Conservation (phyloP, 2,113 vertebrate genomes). For the Deroptyus accipitrinus region DNA sequence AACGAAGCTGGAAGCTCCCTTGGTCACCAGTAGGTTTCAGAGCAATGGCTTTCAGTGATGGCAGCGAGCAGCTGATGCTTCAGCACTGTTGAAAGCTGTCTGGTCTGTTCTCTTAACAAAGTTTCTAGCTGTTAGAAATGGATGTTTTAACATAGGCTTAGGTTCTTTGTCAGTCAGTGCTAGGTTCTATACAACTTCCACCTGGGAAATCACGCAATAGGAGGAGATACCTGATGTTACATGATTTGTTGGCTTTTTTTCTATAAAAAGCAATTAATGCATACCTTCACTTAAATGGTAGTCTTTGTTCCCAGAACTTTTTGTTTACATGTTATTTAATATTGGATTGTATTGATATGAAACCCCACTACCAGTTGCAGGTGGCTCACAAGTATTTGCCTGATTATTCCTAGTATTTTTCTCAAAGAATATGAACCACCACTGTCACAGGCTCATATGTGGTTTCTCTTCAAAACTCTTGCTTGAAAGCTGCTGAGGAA, state of each 20-base stretch:
- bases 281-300: neutral
- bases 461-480: neutral
- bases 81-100: neutral
- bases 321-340: neutral
- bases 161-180: neutral
- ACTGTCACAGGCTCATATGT: rapidly evolving
- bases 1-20: neutral
- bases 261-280: neutral
- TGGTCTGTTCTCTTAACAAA: neutral
- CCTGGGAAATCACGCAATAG: neutral
- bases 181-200: neutral
- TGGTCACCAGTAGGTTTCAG: neutral
- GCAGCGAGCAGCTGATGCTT: neutral
- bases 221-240: neutral
- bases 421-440: neutral
- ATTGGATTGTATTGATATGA: too few relatives aligned
- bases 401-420: neutral
- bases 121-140: neutral
- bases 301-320: neutral
- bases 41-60: neutral
- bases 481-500: neutral
- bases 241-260: neutral
- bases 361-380: neutral
- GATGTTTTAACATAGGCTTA: neutral
- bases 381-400: neutral